Evolutionary conservation across 2,113 vertebrate genomes (phyloP), one percentile per base, ranked within the genome.

Genomic region (Tragulus kanchil): DNA sequence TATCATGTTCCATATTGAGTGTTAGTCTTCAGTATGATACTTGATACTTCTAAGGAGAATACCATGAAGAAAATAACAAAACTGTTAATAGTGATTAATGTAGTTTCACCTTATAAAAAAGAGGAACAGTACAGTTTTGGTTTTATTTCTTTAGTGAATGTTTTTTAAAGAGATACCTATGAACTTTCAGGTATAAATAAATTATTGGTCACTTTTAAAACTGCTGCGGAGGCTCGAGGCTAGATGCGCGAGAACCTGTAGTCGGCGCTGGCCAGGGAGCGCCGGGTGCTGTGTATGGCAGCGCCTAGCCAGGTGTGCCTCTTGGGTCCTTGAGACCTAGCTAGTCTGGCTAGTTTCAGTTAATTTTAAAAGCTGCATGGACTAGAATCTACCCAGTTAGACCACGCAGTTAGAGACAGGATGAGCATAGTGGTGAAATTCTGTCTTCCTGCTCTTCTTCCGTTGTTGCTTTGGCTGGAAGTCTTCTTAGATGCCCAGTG

Each of bases 181-280:
- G n/a, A n/a, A n/a, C n/a, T n/a, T n/a, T n/a, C n/a, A n/a, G n/a
- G n/a, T n/a, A n/a, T n/a, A n/a, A n/a, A n/a, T n/a, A n/a, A n/a
- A n/a, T n/a, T n/a, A n/a, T n/a, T n/a, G n/a, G n/a, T n/a, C n/a
- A n/a, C n/a, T n/a, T n/a, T n/a, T n/a, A n/a, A n/a, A n/a, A n/a
- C 48, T 26, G 17, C 50, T 67, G 0, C 8, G 13, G 58, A 42
- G 45, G 36, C 31, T 59, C 19, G 31, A 81, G 69, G 56, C 7
- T 21, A 50, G 69, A 21, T 28, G 16, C 3, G 5, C 1, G 8
- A 28, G 25, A 19, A 52, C 16, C 19, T 52, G 0, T 16, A 48
- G 59, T 85, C 10, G 11, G 48, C 0, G 0, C 6, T 61, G n/a
- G 25, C n/a, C 6, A 15, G 62, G 11, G 71, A 62, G 79, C 25